phyloP scores from a whole-genome alignment of 2,113 vertebrate species.

The Equus przewalskii region DNA sequence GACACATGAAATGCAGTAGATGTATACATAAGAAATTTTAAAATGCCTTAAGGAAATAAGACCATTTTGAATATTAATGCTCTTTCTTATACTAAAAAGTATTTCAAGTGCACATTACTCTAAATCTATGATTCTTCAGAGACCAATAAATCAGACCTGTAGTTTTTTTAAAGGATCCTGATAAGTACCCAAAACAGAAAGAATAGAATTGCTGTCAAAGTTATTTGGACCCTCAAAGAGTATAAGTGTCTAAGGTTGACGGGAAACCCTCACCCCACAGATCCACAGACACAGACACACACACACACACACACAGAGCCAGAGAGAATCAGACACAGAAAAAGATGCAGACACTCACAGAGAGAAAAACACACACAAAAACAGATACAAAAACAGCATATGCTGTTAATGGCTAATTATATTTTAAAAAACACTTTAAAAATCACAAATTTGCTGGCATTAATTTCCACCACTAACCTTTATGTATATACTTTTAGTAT shows the following conservation, averaged over 20 bases:
- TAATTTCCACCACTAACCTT: constrained; percentile 13
- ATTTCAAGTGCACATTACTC: constrained; percentile 17
- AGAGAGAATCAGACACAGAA: neutral
- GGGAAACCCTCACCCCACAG: neutral
- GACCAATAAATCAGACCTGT: neutral
- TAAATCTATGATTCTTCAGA: neutral
- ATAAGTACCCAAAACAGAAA: neutral
- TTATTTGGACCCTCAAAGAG: neutral
- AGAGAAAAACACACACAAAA: neutral
- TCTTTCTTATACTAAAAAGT: neutral
- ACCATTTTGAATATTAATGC: constrained; percentile 29
- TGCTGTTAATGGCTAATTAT: neutral
- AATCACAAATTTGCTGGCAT: constrained; percentile 28
- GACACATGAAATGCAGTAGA: neutral
- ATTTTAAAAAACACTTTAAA: neutral
- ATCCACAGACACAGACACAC: neutral
- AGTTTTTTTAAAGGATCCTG: neutral
- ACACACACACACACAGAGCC: neutral
- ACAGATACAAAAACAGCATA: neutral
- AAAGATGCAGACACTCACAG: neutral
- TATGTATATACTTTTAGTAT: neutral
- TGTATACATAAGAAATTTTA: neutral
- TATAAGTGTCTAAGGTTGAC: neutral
- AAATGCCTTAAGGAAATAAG: neutral
- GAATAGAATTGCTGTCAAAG: neutral